Evolutionary conservation across 2,888 invertebrate genomes (phyloP).

Genomic region (Cephus sareptanus): DNA sequence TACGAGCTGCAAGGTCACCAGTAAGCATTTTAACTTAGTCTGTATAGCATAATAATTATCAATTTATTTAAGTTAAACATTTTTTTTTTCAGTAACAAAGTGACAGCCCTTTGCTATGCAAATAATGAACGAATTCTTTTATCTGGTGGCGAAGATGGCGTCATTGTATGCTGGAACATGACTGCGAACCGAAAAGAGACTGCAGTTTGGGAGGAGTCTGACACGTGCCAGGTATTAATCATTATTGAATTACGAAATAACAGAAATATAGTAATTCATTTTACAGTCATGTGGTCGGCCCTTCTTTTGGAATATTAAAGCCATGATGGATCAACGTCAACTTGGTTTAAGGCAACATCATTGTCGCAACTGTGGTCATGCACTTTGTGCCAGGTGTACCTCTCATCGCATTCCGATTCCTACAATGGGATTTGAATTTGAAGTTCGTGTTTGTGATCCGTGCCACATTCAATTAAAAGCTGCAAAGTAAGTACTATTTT

Average conservation of each 20-base stretch:
- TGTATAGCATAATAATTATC: background rate
- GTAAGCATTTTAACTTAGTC: constrained; percentile 64
- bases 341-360: constrained; percentile 92
- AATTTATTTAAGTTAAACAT: background rate
- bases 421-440: constrained; percentile 97
- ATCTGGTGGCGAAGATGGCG: constrained; percentile 92
- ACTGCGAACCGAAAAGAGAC: constrained; percentile 88
- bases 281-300: constrained; percentile 90
- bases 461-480: constrained; percentile 87
- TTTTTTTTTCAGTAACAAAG: constrained; percentile 73
- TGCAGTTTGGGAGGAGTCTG: constrained; percentile 95
- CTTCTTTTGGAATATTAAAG: constrained; percentile 98
- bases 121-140: constrained; percentile 82
- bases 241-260: background rate
- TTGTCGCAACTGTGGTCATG: constrained; percentile 94
- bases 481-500: constrained; percentile 78
- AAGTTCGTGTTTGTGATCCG: constrained; percentile 93
- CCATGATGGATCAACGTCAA: constrained; percentile 98
- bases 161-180: constrained; percentile 96
- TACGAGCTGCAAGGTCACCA: constrained; percentile 97
- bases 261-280: background rate
- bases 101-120: constrained; percentile 89
- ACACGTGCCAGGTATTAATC: constrained; percentile 75
- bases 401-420: constrained; percentile 90
- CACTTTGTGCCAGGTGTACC: constrained; percentile 94